Conservation (phyloP, 2,797 vertebrate genomes). For the Adrianichthys oophorus region DNA sequence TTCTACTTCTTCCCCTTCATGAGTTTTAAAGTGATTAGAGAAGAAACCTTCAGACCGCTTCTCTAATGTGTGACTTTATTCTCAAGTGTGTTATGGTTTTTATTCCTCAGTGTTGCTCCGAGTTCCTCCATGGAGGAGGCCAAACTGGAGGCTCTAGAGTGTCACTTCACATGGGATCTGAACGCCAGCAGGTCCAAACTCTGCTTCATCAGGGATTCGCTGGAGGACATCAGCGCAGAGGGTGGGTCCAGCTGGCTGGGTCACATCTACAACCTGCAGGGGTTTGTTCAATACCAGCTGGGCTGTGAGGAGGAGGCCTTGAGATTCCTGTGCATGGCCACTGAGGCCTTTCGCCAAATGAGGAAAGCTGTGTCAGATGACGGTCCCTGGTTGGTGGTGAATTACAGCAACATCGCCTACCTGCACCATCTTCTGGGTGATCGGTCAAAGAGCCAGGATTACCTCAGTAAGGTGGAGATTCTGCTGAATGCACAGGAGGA, state of each 20-base stretch:
- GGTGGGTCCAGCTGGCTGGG: slow-evolving; percentile 61
- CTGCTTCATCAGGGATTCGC: background rate
- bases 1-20: no score
- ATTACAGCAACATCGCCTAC: slow-evolving; percentile 63
- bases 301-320: slow-evolving; percentile 16
- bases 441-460: slow-evolving; percentile 14
- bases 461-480: slow-evolving; percentile 23
- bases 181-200: slow-evolving; percentile 1
- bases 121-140: background rate
- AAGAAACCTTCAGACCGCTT: background rate
- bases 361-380: slow-evolving; percentile 31
- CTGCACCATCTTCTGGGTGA: slow-evolving; percentile 42
- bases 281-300: slow-evolving; percentile 47
- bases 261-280: slow-evolving; percentile 66
- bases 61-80: background rate
- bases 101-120: slow-evolving; percentile 14
- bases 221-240: slow-evolving; percentile 5
- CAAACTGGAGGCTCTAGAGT: slow-evolving; percentile 45
- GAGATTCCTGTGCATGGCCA: background rate
- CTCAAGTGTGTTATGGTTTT: background rate
- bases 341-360: slow-evolving; percentile 13
- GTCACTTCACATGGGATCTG: slow-evolving; percentile 66
- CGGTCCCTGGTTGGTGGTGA: slow-evolving; percentile 62
- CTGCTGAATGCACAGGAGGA: slow-evolving; percentile 30
- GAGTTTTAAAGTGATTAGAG: background rate